Percentiles rank a stretch among this genome's conserved stretches.
Conservation (phyloP, 1,140 invertebrate species). For the Eriosoma lanigerum region DNA sequence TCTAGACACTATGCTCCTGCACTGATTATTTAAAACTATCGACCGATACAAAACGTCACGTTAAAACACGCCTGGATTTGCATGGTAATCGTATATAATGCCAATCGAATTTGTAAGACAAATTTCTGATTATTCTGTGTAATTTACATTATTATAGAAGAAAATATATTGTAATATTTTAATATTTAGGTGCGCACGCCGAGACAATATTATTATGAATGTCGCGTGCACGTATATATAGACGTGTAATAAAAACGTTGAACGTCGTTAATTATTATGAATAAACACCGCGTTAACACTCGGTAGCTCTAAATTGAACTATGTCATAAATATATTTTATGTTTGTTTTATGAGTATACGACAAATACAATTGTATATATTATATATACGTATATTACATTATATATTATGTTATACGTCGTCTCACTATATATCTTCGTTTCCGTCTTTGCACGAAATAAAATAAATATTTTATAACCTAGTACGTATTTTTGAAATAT, state of each 20-base stretch:
- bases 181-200: neutral
- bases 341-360: slow-evolving; percentile 7
- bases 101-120: no score
- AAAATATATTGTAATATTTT: no score
- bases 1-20: no score
- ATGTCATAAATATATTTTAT: slow-evolving; percentile 43
- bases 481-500: slow-evolving; percentile 19
- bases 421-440: slow-evolving; percentile 18
- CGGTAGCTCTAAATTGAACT: slow-evolving; percentile 7
- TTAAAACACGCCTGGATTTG: no score
- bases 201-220: neutral
- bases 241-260: neutral
- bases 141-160: no score
- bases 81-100: no score
- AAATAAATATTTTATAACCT: neutral
- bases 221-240: neutral
- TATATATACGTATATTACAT: slow-evolving; percentile 7
- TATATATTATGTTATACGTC: neutral
- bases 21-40: no score
- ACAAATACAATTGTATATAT: slow-evolving; percentile 15
- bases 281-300: neutral
- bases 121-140: no score
- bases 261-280: slow-evolving; percentile 24
- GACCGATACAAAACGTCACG: no score
- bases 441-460: neutral